phyloP scores from a whole-genome alignment of 2,113 vertebrate species.

The Thamnophis sirtalis region DNA sequence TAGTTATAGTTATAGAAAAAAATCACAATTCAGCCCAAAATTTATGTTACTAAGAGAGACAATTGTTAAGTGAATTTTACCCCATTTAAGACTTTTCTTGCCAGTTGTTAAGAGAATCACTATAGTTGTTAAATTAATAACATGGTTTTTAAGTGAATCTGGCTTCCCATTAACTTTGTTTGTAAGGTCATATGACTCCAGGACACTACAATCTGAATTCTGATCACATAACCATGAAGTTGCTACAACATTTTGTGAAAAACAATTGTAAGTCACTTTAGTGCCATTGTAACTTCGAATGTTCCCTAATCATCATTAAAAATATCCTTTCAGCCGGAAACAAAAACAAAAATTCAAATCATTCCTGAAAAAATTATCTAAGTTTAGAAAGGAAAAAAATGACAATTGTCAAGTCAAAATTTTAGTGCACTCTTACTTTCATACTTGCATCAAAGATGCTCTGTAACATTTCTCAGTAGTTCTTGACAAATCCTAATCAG shows the following conservation, averaged over 20 bases:
- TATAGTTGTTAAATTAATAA: neutral
- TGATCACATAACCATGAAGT: neutral
- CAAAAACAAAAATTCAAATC: neutral
- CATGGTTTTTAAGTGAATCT: neutral
- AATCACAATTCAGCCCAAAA: no score
- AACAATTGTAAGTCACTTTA: neutral
- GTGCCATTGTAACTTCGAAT: neutral
- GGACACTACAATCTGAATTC: neutral
- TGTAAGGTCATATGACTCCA: neutral
- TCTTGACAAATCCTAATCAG: neutral
- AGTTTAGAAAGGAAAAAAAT: neutral
- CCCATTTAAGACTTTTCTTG: neutral
- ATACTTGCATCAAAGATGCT: neutral
- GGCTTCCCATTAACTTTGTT: neutral
- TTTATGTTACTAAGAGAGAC: no score
- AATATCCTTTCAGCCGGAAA: neutral
- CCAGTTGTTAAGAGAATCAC: neutral
- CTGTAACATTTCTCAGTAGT: neutral
- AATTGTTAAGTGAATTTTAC: no score
- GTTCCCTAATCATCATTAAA: neutral
- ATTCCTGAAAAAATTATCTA: neutral
- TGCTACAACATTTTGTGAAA: neutral
- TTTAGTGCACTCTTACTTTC: neutral
- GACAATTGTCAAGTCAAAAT: constrained; percentile 22
- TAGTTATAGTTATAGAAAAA: no score